A percentile compares a stretch with the other conserved stretches of the same genome.
Evolutionary conservation across 2,113 vertebrate species (phyloP).

Genomic region (Microcebus griseorufus): DNA sequence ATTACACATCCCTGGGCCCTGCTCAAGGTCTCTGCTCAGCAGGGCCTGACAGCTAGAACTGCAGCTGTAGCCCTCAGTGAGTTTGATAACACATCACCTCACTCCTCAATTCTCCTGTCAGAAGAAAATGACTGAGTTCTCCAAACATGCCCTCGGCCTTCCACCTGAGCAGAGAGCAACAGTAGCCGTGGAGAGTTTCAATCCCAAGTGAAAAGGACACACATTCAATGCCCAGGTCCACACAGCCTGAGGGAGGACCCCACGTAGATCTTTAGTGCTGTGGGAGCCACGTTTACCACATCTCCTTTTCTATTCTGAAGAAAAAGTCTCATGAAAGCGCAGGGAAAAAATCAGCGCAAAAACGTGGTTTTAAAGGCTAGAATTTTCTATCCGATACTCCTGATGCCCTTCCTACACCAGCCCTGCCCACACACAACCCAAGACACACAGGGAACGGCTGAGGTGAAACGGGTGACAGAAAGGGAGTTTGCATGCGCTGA

Average conservation of each 20-base stretch:
- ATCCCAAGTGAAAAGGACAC: background rate
- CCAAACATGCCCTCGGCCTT: background rate
- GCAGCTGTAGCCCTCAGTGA: background rate
- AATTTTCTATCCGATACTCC: background rate
- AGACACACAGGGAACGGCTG: background rate
- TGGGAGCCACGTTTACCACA: background rate
- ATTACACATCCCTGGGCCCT: background rate
- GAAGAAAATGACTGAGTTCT: background rate
- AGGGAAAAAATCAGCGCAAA: background rate
- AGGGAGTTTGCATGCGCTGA: background rate
- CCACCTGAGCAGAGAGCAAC: background rate
- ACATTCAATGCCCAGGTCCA: background rate
- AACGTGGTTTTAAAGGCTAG: background rate
- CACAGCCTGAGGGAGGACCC: fast-evolving
- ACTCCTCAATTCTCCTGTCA: background rate
- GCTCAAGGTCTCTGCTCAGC: background rate
- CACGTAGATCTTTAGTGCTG: fast-evolving
- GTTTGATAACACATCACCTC: background rate
- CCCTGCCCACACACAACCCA: background rate
- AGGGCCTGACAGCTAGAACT: background rate
- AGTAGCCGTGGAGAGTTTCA: background rate
- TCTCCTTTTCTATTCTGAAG: background rate
- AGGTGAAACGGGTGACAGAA: background rate
- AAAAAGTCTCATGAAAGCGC: background rate
- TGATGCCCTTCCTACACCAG: background rate